These are phyloP conservation scores for Lepeophtheirus salmonis DNA, from an alignment of 1,140 invertebrate genomes.

Conservation along the genomic window DNA sequence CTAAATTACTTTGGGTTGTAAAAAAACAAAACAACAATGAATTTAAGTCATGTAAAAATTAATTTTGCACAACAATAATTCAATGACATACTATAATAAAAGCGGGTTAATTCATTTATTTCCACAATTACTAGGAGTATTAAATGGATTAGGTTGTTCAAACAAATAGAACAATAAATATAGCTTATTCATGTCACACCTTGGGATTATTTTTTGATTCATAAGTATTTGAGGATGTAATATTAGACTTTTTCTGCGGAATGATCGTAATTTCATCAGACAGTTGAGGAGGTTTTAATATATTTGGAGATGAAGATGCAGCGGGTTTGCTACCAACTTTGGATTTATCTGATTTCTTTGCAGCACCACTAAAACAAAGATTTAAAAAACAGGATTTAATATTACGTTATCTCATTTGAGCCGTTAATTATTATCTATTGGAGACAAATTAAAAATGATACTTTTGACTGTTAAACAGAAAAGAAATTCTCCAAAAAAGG, in stretches of 20 bases:
- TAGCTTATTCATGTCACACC: neutral
- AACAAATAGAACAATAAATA: neutral
- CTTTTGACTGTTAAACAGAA: no score
- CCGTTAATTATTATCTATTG: no score
- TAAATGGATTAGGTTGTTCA: neutral
- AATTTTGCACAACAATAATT: no score
- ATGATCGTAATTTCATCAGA: slow-evolving; percentile 72
- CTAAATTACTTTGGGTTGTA: no score
- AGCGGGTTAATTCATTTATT: neutral
- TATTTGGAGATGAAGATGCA: neutral
- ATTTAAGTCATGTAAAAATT: no score
- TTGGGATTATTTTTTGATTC: neutral
- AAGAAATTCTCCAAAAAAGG: no score
- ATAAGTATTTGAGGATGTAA: neutral
- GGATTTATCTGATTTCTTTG: slow-evolving; percentile 19
- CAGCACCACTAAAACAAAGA: slow-evolving; percentile 4
- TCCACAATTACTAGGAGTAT: neutral
- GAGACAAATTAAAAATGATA: no score
- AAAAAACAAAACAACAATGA: no score
- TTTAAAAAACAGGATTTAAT: neutral
- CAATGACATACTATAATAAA: no score
- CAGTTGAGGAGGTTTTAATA: slow-evolving; percentile 2
- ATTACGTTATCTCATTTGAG: no score
- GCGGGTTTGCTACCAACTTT: slow-evolving; percentile 9
- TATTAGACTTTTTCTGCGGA: slow-evolving; percentile 37